These are phyloP conservation scores for Petrocephalus zakoni DNA, from an alignment of 2,113 vertebrate species.

Conservation along the genomic window DNA sequence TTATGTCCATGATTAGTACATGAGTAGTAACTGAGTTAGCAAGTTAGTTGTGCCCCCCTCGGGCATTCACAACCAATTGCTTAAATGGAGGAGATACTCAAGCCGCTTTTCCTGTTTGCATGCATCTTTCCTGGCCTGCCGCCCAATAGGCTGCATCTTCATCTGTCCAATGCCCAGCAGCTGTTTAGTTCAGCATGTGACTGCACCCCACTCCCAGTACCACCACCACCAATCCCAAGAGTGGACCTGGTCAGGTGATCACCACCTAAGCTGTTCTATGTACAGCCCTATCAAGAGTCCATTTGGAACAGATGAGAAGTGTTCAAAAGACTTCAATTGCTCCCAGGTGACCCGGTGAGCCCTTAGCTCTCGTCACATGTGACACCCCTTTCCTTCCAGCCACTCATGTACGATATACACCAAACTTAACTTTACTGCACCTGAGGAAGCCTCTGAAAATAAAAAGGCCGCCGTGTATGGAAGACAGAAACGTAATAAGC, in stretches of 20 bases:
- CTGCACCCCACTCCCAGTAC: background rate
- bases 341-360: slow-evolving; percentile 22
- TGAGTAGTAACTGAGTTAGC: background rate
- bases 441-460: background rate
- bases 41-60: background rate
- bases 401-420: background rate
- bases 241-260: background rate
- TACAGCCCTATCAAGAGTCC: background rate
- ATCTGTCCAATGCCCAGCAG: background rate
- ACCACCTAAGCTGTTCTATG: background rate
- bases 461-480: background rate
- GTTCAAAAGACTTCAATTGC: slow-evolving; percentile 25
- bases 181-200: background rate
- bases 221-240: background rate
- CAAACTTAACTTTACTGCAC: background rate
- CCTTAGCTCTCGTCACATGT: slow-evolving; percentile 41
- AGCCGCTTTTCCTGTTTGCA: background rate
- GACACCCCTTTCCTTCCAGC: slow-evolving; percentile 13
- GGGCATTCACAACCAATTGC: no score
- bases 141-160: background rate
- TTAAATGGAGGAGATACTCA: background rate
- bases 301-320: background rate
- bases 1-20: background rate
- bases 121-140: background rate
- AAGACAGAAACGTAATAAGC: background rate